Percentiles rank a stretch among this genome's conserved stretches.
Conservation (phyloP, 1,140 invertebrate genomes). For the Acyrthosiphon pisum region DNA sequence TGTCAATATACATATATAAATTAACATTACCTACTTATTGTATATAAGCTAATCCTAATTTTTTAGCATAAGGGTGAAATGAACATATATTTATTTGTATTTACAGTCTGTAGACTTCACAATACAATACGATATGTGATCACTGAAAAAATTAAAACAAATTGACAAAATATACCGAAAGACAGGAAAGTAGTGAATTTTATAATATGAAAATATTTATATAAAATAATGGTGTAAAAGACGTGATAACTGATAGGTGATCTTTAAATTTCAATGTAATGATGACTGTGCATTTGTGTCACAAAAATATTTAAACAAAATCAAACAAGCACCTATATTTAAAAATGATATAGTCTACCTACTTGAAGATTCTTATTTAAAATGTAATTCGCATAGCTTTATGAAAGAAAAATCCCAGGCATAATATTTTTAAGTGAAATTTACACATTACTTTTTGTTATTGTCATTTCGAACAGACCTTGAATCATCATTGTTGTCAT, state of each 20-base stretch:
- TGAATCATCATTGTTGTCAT: slow-evolving; percentile 69
- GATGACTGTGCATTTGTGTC: neutral
- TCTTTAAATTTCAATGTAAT: neutral
- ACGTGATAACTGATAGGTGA: neutral
- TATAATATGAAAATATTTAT: neutral
- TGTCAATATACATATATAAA: neutral
- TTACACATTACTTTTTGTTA: slow-evolving; percentile 71
- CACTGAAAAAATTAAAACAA: neutral
- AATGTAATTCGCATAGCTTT: neutral
- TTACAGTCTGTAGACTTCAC: neutral
- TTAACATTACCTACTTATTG: neutral
- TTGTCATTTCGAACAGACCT: slow-evolving; percentile 72
- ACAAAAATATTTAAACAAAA: neutral
- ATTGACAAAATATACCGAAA: neutral
- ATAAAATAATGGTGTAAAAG: neutral
- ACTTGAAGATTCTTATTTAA: neutral
- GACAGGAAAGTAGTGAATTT: neutral
- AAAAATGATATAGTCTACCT: neutral
- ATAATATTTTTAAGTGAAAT: neutral
- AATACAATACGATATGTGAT: neutral
- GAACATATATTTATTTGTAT: neutral
- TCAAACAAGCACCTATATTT: neutral
- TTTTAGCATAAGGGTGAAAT: neutral
- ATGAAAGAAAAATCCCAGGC: neutral
- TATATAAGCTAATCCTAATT: neutral